phyloP scores from a whole-genome alignment of 2,797 vertebrate species.

The Monodelphis domestica region DNA sequence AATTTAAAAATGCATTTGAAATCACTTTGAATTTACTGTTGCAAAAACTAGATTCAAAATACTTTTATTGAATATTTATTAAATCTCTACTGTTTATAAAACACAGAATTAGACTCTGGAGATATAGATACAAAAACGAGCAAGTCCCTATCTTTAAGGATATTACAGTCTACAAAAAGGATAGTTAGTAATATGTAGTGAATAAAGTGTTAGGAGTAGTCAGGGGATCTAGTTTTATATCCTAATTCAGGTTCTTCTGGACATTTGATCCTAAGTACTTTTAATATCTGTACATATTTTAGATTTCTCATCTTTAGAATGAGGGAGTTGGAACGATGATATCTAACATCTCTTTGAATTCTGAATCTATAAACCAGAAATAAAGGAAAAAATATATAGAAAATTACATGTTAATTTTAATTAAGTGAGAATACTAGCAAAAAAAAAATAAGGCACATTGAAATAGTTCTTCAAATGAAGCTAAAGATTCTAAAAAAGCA shows the following conservation, averaged over 20 bases:
- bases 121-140: background rate
- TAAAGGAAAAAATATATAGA: background rate
- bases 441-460: too few species aligned
- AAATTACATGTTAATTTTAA: background rate
- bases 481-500: background rate
- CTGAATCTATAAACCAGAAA: background rate
- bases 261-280: background rate
- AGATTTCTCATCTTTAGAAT: background rate
- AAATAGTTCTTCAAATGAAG: background rate
- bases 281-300: background rate
- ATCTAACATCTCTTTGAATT: background rate
- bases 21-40: background rate
- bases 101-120: background rate
- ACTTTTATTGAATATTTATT: background rate
- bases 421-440: background rate
- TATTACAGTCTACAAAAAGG: background rate
- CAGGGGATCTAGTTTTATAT: background rate
- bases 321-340: background rate
- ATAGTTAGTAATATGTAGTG: background rate
- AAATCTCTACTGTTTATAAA: background rate
- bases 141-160: background rate
- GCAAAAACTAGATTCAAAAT: background rate
- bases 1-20: background rate
- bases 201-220: background rate
- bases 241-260: background rate